Percentiles rank a stretch among this genome's conserved stretches.
Evolutionary conservation across 2,113 vertebrate species (phyloP).

Genomic region (Hirundichthys speculiger): DNA sequence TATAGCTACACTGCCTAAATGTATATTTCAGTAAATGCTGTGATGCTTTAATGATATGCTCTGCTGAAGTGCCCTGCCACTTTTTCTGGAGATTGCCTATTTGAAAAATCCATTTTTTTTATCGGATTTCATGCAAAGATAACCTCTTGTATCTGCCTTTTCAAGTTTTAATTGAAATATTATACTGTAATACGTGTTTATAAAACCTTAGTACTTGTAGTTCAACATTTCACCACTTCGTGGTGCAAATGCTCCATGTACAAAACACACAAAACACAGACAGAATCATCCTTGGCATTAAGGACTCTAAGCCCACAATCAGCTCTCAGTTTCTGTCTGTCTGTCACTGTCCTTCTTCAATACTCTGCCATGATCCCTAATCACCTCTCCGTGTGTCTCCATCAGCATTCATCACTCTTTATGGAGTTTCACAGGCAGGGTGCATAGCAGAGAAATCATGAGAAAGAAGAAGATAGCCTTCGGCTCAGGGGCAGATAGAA

Average conservation of each 20-base stretch:
- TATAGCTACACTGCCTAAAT: too few relatives aligned
- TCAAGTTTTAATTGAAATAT: neutral
- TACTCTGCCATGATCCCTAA: conserved; percentile 70
- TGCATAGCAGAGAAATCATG: conserved; percentile 33
- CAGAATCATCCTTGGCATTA: conserved; percentile 14
- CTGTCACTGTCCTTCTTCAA: conserved; percentile 50
- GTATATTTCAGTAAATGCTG: too few relatives aligned
- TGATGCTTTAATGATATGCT: too few relatives aligned
- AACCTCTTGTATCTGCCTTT: neutral
- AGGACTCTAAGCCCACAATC: conserved; percentile 36
- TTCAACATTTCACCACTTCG: conserved; percentile 54
- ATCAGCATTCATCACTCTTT: conserved; percentile 75
- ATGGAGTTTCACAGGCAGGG: conserved; percentile 67
- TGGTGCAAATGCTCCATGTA: conserved; percentile 59
- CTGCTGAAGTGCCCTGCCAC: too few relatives aligned
- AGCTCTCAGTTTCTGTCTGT: conserved; percentile 22
- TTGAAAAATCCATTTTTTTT: too few relatives aligned
- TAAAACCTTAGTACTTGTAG: conserved; percentile 1
- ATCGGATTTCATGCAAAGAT: neutral
- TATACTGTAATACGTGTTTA: neutral
- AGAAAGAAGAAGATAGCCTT: conserved; percentile 55
- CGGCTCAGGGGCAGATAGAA: conserved; percentile 63
- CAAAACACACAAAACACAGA: conserved; percentile 3
- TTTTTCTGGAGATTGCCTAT: too few relatives aligned
- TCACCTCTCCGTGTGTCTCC: conserved; percentile 66